phyloP scores from a whole-genome alignment of 2,888 invertebrate species.

The Heteropelma amictum region DNA sequence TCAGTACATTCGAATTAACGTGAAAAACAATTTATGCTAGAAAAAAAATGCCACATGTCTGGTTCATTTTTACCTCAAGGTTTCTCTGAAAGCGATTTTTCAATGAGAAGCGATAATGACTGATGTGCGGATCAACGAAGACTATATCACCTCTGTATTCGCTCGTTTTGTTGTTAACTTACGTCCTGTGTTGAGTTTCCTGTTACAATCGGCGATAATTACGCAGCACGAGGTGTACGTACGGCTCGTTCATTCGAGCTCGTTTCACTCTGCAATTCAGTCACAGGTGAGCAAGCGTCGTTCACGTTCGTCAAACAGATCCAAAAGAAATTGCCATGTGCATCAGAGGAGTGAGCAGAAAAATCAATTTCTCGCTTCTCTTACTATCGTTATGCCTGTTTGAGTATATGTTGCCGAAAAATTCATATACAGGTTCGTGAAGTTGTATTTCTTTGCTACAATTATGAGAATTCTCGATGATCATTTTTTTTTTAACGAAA shows the following conservation, averaged over 20 bases:
- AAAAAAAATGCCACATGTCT: too few species aligned
- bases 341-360: not conserved
- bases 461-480: not conserved
- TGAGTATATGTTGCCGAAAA: conserved; percentile 29
- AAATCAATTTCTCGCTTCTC: conserved; percentile 18
- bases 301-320: not conserved
- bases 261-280: conserved; percentile 33
- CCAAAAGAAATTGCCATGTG: conserved; percentile 29
- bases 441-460: not conserved
- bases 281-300: conserved; percentile 20
- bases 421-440: conserved; percentile 42
- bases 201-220: conserved; percentile 51
- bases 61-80: too few species aligned
- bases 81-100: too few species aligned
- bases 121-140: conserved; percentile 8
- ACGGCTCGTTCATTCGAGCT: conserved; percentile 33
- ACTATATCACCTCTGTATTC: not conserved
- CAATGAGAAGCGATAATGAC: not conserved
- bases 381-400: conserved; percentile 27
- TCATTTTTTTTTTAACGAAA: not conserved
- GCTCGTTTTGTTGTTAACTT: conserved; percentile 39
- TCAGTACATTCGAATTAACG: too few species aligned
- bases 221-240: conserved; percentile 16
- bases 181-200: conserved; percentile 55
- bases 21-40: too few species aligned